phyloP scores from a whole-genome alignment of 2,888 invertebrate genomes.

The Acheta domesticus region DNA sequence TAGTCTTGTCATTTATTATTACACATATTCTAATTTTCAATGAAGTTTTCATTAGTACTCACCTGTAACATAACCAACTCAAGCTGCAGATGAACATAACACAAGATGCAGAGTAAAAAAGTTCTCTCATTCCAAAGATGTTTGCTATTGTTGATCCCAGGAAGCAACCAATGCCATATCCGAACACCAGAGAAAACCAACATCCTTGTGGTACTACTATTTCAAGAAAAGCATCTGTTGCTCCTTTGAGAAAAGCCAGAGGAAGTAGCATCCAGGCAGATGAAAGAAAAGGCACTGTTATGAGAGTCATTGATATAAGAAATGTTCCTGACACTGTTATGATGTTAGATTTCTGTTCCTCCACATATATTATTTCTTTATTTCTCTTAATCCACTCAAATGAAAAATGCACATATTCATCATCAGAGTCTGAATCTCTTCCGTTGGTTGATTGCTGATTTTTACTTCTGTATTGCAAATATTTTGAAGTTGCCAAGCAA shows the following conservation, averaged over 20 bases:
- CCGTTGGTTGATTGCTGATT: background rate
- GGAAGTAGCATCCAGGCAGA: slow-evolving; percentile 28
- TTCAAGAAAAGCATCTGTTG: slow-evolving; percentile 26
- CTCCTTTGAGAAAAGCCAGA: slow-evolving; percentile 29
- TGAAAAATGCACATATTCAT: background rate
- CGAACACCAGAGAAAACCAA: slow-evolving; percentile 27
- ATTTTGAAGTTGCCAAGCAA: background rate
- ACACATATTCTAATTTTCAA: background rate
- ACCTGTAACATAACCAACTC: background rate
- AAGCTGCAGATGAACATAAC: slow-evolving; percentile 18
- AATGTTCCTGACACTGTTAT: background rate
- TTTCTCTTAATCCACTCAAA: background rate
- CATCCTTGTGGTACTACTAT: slow-evolving; percentile 7
- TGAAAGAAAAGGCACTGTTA: slow-evolving; percentile 23
- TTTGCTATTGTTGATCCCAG: slow-evolving; percentile 29
- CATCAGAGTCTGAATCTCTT: background rate
- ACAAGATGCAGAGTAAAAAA: slow-evolving; percentile 31
- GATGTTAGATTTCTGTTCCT: background rate
- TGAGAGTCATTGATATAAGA: slow-evolving; percentile 22
- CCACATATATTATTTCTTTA: background rate
- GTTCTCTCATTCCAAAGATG: slow-evolving; percentile 22
- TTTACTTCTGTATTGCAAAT: background rate
- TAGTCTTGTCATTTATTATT: too few relatives aligned
- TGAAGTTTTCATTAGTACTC: slow-evolving; percentile 19
- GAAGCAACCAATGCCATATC: slow-evolving; percentile 33